Base-by-base conservation (phyloP, 2,888 invertebrate genomes). In the Xestia c-nigrum region DNA sequence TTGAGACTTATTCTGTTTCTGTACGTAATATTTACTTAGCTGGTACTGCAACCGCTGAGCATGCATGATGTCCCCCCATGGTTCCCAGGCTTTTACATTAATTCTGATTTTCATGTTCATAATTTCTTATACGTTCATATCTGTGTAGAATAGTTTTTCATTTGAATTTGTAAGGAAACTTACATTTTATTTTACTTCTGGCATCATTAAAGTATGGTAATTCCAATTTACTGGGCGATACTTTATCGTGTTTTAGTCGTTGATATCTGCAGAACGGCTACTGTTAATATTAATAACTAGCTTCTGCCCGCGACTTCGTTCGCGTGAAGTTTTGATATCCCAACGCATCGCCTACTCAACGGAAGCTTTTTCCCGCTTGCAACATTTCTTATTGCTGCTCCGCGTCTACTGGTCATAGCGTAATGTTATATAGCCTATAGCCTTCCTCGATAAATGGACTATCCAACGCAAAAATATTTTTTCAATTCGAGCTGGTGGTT, bases 181-280 rank as follows among this genome's bases (percentile, higher is more conserved):
- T n/a, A 55, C 5, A 10, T 55, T 55, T 55, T 24, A 12, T n/a
- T 4, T n/a, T 55, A 5, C 55, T 57, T 14, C 24, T 57, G 14
- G 24, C 10, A 21, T 52, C 21, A 78, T 78, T 43, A 43, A 43
- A 43, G 43, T 43, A 10, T 43, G 10, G 43, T 43, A 1, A 43
- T 43, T 21, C 16, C 59, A 31, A 31, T 59, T 9, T 59, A 59
- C 3, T 50, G 31, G 21, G n/a, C 59, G n/a, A 47, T 47, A 61
- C 14, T 46, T 66, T 66, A 80, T 72, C 55, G 40, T 55, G 47
- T 52, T 78, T 71, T 43, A 46, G 50, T 47, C 14, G 55, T 77
- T 64, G 43, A 50, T 72, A 71, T 78, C 50, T 38, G 43, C 0
- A 38, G 31, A 31, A 31, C 50, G 24, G 57, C 24, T 69, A 55